Evolutionary conservation across 2,113 vertebrate species (phyloP).

Genomic region (Tor tambroides): DNA sequence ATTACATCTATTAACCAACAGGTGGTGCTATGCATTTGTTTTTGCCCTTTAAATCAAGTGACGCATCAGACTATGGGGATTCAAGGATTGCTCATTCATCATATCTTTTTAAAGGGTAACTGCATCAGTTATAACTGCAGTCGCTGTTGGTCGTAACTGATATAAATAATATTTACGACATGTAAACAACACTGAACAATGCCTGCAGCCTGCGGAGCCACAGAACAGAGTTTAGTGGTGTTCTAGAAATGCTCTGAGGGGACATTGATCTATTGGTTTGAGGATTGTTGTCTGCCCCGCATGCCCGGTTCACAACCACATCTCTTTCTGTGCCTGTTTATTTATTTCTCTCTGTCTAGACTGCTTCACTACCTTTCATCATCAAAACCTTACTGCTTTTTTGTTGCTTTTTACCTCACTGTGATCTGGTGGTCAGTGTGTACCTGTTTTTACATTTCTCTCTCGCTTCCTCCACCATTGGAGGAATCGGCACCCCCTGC

Average conservation of each 20-base stretch:
- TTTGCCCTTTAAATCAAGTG: conserved; percentile 28
- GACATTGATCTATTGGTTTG: conserved; percentile 29
- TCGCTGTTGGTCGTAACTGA: background rate
- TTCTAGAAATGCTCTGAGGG: conserved; percentile 3
- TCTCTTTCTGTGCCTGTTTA: conserved; percentile 19
- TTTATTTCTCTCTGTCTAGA: conserved; percentile 57
- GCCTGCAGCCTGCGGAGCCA: background rate
- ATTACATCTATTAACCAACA: conserved; percentile 40
- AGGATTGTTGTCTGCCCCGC: background rate
- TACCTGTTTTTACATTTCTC: conserved; percentile 41
- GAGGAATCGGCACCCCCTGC: background rate
- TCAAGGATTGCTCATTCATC: background rate
- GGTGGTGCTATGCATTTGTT: conserved; percentile 45
- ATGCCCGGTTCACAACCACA: background rate
- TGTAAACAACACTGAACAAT: conserved; percentile 1
- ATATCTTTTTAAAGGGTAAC: conserved; percentile 11
- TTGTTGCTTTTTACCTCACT: conserved; percentile 26
- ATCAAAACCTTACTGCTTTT: conserved; percentile 56
- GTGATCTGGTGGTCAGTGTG: conserved; percentile 26
- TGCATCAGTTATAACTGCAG: conserved; percentile 1
- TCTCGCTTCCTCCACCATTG: background rate
- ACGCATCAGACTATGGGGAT: conserved; percentile 7
- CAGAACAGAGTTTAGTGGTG: background rate
- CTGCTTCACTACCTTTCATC: conserved; percentile 56
- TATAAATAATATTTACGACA: conserved; percentile 18